Evolutionary conservation across 2,113 vertebrate genomes (phyloP).

Genomic region (Lagopus muta): DNA sequence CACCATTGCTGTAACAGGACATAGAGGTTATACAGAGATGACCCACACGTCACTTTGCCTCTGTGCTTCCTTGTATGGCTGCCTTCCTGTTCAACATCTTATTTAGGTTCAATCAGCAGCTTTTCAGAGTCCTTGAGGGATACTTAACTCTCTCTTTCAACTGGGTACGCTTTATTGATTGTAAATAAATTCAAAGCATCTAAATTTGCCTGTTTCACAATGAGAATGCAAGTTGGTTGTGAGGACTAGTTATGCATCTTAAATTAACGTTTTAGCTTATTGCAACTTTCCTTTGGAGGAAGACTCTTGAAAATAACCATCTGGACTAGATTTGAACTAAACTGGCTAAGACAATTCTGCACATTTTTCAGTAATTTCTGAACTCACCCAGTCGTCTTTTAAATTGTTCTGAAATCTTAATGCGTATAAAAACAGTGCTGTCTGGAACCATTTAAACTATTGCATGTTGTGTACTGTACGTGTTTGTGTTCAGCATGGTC

Average conservation of each 20-base stretch:
- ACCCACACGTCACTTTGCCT: neutral
- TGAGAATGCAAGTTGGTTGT: neutral
- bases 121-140: neutral
- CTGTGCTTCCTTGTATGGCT: neutral
- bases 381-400: neutral
- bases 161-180: neutral
- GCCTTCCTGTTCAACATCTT: neutral
- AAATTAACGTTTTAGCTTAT: neutral
- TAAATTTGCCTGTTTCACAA: neutral
- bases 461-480: rapidly evolving
- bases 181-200: neutral
- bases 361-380: neutral
- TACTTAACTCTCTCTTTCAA: neutral
- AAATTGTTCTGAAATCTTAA: neutral
- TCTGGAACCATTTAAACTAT: neutral
- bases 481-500: neutral
- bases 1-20: rapidly evolving
- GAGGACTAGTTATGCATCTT: neutral
- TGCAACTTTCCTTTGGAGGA: neutral
- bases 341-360: neutral
- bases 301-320: neutral
- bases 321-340: neutral
- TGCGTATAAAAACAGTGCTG: neutral
- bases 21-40: neutral
- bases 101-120: neutral